A percentile compares a stretch with the other conserved stretches of the same genome.
Evolutionary conservation across 2,797 vertebrate species (phyloP).

Genomic region (Eulemur albifrons): DNA sequence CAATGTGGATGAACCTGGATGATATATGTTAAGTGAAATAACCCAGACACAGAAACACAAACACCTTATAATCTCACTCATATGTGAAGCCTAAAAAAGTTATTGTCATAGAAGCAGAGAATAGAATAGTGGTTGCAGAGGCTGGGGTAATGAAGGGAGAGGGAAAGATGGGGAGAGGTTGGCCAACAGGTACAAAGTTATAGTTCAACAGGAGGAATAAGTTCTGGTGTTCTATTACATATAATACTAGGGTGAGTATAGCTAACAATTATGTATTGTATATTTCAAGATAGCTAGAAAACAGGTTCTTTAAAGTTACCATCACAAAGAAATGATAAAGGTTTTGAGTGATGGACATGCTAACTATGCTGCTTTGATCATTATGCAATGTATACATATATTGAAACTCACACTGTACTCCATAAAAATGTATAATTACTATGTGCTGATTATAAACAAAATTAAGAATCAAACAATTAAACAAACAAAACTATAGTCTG

Average conservation of each 20-base stretch:
- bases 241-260: not conserved
- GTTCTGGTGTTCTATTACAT: not conserved
- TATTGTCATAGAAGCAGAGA: not conserved
- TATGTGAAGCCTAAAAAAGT: not conserved
- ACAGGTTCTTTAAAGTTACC: not conserved
- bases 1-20: not conserved
- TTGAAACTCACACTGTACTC: not conserved
- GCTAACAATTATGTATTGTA: not conserved
- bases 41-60: not conserved
- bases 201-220: not conserved
- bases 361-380: not conserved
- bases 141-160: not conserved
- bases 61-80: not conserved
- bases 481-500: no score
- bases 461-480: not conserved
- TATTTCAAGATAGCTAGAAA: not conserved
- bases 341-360: not conserved
- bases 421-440: not conserved
- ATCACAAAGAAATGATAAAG: not conserved
- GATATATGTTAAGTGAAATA: not conserved
- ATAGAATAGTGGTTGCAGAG: not conserved
- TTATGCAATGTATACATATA: not conserved
- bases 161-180: not conserved
- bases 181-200: not conserved
- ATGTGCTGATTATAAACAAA: not conserved